Percentiles rank a stretch among this genome's conserved stretches.
Conservation (phyloP, 1,140 invertebrate genomes). For the Heterodera schachtii region DNA sequence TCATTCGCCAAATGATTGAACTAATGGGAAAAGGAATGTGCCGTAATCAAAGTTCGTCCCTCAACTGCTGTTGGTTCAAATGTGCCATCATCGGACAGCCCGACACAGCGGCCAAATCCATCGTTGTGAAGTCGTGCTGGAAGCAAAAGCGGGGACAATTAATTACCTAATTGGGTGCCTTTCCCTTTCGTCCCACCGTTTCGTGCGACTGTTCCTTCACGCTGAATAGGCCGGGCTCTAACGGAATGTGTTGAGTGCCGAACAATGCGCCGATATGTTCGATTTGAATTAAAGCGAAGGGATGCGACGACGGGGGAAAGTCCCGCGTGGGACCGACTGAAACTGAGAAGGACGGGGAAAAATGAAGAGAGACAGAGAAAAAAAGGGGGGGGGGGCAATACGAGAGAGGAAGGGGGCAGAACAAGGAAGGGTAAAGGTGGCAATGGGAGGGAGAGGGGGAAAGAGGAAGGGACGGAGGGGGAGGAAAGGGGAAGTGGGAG, state of each 20-base stretch:
- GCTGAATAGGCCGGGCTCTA: constrained; percentile 43
- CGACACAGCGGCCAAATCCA: constrained; percentile 36
- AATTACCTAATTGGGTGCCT: neutral
- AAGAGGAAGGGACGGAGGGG: no score
- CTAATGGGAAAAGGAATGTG: neutral
- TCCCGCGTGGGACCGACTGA: no score
- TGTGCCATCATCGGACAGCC: constrained; percentile 56
- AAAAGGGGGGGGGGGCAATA: neutral
- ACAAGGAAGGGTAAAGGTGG: no score
- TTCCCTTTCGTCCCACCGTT: neutral
- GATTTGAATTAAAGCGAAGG: constrained; percentile 41
- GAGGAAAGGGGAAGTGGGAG: no score
- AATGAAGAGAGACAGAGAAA: no score
- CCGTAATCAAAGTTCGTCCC: constrained; percentile 38
- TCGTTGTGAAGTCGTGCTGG: constrained; percentile 33
- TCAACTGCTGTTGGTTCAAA: constrained; percentile 25
- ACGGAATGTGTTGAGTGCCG: constrained; percentile 41
- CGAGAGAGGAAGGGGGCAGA: neutral
- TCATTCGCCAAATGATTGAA: neutral
- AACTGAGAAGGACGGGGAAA: no score
- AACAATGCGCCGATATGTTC: constrained; percentile 48
- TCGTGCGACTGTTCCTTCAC: neutral
- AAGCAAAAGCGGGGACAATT: neutral
- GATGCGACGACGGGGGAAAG: constrained; percentile 26
- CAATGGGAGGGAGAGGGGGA: no score